Percentiles rank a stretch among this genome's conserved stretches.
phyloP scores from a whole-genome alignment of 64 coral and sea anemone species.

The Acropora tenuis region DNA sequence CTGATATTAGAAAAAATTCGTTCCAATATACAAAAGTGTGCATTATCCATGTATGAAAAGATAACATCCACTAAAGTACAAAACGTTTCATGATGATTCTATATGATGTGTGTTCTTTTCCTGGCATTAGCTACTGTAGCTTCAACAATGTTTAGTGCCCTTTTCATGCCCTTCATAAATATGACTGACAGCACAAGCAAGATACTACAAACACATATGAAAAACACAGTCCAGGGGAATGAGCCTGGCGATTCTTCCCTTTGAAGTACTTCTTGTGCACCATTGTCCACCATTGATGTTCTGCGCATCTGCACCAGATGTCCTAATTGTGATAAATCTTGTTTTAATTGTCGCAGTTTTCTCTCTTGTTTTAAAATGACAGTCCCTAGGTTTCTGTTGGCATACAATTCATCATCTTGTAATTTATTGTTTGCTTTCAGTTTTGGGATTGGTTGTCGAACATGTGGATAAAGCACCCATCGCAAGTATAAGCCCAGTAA shows the following conservation, averaged over 20 bases:
- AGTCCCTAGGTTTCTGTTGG: background rate
- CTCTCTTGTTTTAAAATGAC: conserved; percentile 1
- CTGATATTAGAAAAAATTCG: too few relatives aligned
- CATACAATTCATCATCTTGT: background rate
- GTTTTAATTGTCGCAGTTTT: background rate
- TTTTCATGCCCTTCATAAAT: background rate
- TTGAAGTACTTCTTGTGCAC: background rate
- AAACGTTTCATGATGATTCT: background rate
- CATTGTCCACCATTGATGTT: conserved; percentile 3
- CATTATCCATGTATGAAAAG: too few relatives aligned
- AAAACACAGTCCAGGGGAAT: background rate
- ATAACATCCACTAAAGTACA: too few relatives aligned
- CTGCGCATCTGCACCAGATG: conserved; percentile 8
- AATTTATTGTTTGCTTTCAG: background rate
- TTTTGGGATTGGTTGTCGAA: background rate
- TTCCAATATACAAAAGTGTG: too few relatives aligned
- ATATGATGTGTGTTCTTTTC: conserved; percentile 28
- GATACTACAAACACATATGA: background rate
- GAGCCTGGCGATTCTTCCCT: background rate
- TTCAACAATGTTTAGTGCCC: background rate
- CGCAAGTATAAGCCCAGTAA: conserved; percentile 74
- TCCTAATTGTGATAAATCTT: background rate
- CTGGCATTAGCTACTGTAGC: background rate
- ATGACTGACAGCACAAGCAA: background rate
- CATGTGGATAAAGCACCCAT: conserved; percentile 62